phyloP scores from a whole-genome alignment of 1,140 invertebrate genomes.

The Nymphalis io region DNA sequence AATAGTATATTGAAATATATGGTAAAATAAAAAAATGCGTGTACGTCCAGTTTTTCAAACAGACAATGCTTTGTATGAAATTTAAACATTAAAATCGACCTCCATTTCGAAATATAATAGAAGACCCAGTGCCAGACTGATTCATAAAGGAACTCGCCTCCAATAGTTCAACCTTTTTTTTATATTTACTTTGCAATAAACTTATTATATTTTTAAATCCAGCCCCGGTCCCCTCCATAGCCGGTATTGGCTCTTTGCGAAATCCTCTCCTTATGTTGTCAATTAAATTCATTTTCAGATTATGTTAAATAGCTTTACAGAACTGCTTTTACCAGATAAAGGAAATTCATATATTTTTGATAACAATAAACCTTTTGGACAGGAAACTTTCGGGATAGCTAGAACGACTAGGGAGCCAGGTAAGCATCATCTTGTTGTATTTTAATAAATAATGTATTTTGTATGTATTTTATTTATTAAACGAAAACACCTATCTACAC shows the following conservation, averaged over 20 bases:
- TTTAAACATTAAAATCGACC: too few relatives aligned
- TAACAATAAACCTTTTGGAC: slow-evolving; percentile 53
- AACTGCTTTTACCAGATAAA: slow-evolving; percentile 60
- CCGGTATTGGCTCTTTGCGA: background rate
- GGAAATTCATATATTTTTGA: slow-evolving; percentile 56
- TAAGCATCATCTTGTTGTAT: slow-evolving; percentile 30
- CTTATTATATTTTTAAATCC: background rate
- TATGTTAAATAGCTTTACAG: slow-evolving; percentile 64
- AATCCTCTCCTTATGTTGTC: slow-evolving; percentile 4
- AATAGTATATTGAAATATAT: too few relatives aligned
- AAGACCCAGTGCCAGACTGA: too few relatives aligned
- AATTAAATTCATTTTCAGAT: slow-evolving; percentile 53
- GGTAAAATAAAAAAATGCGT: too few relatives aligned
- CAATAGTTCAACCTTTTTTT: too few relatives aligned
- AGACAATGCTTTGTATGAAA: too few relatives aligned
- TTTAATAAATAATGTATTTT: background rate
- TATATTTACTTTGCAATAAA: background rate
- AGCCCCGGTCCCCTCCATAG: background rate
- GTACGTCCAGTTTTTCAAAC: too few relatives aligned
- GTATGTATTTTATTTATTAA: too few relatives aligned
- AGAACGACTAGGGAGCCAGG: slow-evolving; percentile 48
- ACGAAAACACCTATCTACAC: too few relatives aligned
- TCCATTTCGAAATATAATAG: too few relatives aligned
- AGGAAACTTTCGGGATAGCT: slow-evolving; percentile 51
- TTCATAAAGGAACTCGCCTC: too few relatives aligned